Percentiles rank a stretch among this genome's conserved stretches.
Evolutionary conservation across 2,888 invertebrate species (phyloP).

Genomic region (Tromatobia lineatoria): DNA sequence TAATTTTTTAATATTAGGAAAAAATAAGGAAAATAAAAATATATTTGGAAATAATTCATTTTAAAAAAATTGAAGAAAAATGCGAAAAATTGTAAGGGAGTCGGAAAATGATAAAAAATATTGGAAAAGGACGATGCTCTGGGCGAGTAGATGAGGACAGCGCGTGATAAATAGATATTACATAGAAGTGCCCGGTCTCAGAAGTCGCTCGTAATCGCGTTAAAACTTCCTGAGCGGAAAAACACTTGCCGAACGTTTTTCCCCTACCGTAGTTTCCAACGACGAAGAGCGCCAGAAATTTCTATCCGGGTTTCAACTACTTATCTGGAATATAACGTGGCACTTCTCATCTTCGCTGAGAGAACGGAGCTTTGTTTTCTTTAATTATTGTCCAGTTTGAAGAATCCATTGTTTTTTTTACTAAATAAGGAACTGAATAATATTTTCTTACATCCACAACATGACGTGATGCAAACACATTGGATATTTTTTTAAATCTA

Average conservation of each 20-base stretch:
- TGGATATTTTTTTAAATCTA: no score
- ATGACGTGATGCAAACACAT: neutral
- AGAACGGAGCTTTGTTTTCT: neutral
- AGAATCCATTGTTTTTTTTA: neutral
- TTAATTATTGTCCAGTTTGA: neutral
- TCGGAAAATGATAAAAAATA: conserved; percentile 2
- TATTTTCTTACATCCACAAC: no score
- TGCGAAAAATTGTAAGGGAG: conserved; percentile 14
- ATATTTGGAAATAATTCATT: neutral
- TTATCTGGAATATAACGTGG: neutral
- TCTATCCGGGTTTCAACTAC: neutral
- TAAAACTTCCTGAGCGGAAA: conserved; percentile 83
- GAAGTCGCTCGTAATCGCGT: conserved; percentile 83
- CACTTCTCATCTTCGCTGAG: neutral
- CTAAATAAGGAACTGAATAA: neutral
- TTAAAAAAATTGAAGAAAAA: conserved; percentile 45
- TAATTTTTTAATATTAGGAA: neutral
- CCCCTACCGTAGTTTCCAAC: conserved; percentile 54
- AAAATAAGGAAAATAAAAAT: neutral
- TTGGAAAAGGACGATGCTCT: conserved; percentile 51
- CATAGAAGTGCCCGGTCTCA: conserved; percentile 74
- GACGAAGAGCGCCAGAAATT: neutral
- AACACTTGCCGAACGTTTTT: conserved; percentile 80
- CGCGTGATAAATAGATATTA: conserved; percentile 67
- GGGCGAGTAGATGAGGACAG: conserved; percentile 60